Evolutionary conservation across 1,140 invertebrate genomes (phyloP).

Genomic region (Laupala kohalensis): DNA sequence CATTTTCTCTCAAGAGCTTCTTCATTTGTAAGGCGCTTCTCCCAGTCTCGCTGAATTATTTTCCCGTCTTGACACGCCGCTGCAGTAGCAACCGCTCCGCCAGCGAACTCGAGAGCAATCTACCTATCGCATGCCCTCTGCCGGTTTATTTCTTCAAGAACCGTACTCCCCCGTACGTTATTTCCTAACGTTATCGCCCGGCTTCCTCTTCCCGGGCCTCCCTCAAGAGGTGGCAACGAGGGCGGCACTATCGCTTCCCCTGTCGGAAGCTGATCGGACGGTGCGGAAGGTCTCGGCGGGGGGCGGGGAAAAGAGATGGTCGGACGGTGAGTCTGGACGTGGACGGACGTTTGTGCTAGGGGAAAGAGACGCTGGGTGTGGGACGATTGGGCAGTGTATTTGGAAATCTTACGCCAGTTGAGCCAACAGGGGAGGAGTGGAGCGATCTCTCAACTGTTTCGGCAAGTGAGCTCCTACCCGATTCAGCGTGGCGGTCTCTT

Average conservation of each 20-base stretch:
- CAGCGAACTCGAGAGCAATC: background rate
- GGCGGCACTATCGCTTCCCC: background rate
- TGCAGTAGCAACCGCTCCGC: no score
- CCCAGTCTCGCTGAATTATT: background rate
- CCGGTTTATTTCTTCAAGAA: background rate
- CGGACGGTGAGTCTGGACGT: no score
- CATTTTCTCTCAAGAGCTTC: background rate
- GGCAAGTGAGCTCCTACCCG: background rate
- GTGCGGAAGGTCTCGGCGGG: background rate
- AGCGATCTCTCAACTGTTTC: background rate
- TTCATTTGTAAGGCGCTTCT: background rate
- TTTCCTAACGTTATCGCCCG: background rate
- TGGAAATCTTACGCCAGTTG: background rate
- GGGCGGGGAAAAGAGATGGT: no score
- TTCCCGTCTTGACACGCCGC: background rate
- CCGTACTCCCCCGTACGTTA: background rate
- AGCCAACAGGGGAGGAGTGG: background rate
- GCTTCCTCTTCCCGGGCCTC: background rate
- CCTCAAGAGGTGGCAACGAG: background rate
- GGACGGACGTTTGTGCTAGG: background rate
- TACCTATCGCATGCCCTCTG: background rate
- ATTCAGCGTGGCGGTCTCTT: background rate
- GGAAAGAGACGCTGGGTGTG: background rate
- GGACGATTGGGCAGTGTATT: background rate
- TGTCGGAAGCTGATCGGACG: background rate